Conservation (phyloP, 2,113 vertebrate species). For the Smithornis capensis region DNA sequence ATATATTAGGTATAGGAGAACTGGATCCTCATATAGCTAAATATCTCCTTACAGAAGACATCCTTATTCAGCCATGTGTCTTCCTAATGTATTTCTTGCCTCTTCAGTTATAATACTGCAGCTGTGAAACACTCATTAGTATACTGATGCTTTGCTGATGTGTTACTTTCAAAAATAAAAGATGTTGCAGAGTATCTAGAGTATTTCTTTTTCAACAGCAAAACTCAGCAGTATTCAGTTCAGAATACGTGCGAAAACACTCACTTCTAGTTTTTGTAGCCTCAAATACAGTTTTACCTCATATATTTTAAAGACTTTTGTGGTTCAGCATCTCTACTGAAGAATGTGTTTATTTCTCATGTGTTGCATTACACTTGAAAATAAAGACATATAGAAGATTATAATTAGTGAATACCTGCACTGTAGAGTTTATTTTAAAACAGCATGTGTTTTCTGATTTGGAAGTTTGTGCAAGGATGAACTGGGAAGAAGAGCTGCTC, state of each 20-base stretch:
- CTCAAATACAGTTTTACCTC: not conserved
- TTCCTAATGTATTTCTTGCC: constrained; percentile 21
- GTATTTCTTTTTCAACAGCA: not conserved
- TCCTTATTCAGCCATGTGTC: not conserved
- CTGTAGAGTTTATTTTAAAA: not conserved
- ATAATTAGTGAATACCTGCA: not conserved
- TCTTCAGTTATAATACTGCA: constrained; percentile 22
- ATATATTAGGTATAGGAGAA: not conserved
- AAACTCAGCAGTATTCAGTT: not conserved
- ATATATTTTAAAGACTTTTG: not conserved
- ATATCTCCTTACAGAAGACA: not conserved
- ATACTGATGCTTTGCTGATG: not conserved
- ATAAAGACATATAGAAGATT: not conserved
- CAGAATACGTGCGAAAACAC: not conserved
- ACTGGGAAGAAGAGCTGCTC: not conserved
- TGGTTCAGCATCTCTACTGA: not conserved
- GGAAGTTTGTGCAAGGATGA: not conserved
- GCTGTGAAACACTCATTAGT: constrained; percentile 26
- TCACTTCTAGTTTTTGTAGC: not conserved
- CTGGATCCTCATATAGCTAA: not conserved
- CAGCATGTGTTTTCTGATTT: not conserved
- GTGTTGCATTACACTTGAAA: not conserved
- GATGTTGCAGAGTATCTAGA: not conserved
- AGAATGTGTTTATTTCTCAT: not conserved
- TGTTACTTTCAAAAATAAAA: not conserved